Percentiles rank a stretch among this genome's conserved stretches.
phyloP scores from a whole-genome alignment of 2,888 invertebrate genomes.

The Drosophila greeni region DNA sequence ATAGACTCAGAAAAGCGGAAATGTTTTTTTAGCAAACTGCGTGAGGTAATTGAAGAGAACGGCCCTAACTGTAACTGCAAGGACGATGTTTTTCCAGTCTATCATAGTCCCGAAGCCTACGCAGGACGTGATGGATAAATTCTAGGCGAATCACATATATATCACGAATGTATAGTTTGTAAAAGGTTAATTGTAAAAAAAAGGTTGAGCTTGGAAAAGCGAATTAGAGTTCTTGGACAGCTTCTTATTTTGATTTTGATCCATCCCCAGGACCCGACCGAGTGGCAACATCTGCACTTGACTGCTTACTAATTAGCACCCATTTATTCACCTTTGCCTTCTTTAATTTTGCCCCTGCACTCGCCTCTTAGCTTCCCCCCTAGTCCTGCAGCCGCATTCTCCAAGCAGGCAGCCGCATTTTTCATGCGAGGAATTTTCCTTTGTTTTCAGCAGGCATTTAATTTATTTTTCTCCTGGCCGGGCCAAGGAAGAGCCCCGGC shows the following conservation, averaged over 20 bases:
- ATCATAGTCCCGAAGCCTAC: not conserved
- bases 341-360: constrained; percentile 24
- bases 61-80: constrained; percentile 29
- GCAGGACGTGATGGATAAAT: not conserved
- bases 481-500: constrained; percentile 34
- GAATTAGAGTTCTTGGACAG: constrained; percentile 13
- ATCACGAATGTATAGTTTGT: too few species aligned
- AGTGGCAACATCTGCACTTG: constrained; percentile 56
- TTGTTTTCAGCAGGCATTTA: constrained; percentile 66
- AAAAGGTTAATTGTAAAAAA: not conserved
- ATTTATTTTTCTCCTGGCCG: constrained; percentile 59
- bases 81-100: not conserved
- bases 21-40: constrained; percentile 36
- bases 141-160: too few species aligned
- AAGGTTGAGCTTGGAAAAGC: not conserved
- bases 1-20: constrained; percentile 52
- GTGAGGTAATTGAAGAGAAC: constrained; percentile 4
- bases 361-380: constrained; percentile 4
- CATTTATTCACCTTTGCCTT: constrained; percentile 59
- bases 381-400: constrained; percentile 6
- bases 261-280: not conserved
- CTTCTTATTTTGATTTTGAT: not conserved
- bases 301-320: constrained; percentile 67
- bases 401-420: constrained; percentile 42
- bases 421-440: constrained; percentile 56